phyloP scores from a whole-genome alignment of 2,113 vertebrate genomes.

The Notiomystis cincta region DNA sequence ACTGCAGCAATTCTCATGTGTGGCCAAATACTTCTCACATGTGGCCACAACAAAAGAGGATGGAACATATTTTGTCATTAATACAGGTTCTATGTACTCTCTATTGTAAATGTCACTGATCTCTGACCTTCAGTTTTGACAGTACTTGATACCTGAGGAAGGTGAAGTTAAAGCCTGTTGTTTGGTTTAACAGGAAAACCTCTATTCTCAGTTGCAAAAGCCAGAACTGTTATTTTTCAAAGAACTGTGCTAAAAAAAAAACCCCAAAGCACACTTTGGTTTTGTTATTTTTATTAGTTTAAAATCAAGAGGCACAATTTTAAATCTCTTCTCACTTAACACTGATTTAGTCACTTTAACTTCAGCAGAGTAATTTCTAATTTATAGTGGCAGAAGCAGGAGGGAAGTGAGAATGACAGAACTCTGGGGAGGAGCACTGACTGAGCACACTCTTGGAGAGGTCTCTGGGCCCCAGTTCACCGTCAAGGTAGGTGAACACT shows the following conservation, averaged over 20 bases:
- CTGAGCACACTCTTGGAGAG: neutral
- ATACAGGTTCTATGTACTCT: neutral
- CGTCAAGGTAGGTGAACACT: neutral
- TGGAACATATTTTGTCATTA: neutral
- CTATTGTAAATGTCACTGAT: neutral
- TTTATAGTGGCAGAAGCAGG: neutral
- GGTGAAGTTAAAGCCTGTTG: neutral
- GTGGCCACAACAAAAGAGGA: neutral
- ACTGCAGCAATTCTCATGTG: neutral
- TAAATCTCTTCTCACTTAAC: neutral
- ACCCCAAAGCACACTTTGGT: rapidly evolving
- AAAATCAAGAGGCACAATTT: neutral
- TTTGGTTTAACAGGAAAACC: neutral
- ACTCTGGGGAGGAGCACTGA: neutral
- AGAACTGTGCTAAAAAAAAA: neutral
- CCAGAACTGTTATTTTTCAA: neutral
- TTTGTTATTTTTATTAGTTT: neutral
- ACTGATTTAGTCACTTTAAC: neutral
- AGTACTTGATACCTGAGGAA: neutral
- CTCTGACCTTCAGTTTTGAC: neutral
- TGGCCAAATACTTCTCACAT: neutral
- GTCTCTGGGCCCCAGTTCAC: neutral
- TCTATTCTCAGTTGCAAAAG: neutral
- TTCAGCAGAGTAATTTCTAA: neutral
- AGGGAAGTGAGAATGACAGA: neutral